Evolutionary conservation across 2,888 invertebrate genomes (phyloP).

Genomic region (Lepetodrilus schrolli): DNA sequence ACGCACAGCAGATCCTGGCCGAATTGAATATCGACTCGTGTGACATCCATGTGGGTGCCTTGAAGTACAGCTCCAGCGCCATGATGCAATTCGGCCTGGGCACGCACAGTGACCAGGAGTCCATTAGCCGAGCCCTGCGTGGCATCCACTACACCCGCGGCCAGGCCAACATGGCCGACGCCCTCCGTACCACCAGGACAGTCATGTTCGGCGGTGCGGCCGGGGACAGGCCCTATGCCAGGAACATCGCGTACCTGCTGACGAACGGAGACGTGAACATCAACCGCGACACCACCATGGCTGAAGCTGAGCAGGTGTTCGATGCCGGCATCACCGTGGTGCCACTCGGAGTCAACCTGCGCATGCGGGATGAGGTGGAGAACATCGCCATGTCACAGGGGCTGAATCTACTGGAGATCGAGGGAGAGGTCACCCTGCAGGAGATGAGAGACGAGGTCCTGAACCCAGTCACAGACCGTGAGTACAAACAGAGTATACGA

Average conservation of each 20-base stretch:
- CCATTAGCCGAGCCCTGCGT: conserved; percentile 55
- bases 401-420: conserved; percentile 53
- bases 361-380: conserved; percentile 59
- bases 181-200: conserved; percentile 55
- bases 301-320: conserved; percentile 66
- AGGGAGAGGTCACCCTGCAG: conserved; percentile 42
- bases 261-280: conserved; percentile 69
- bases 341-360: conserved; percentile 64
- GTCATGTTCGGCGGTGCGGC: conserved; percentile 60
- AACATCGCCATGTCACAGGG: conserved; percentile 62
- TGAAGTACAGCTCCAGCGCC: conserved; percentile 71
- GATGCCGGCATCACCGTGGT: conserved; percentile 64
- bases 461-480: conserved; percentile 42
- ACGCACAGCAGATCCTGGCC: conserved; percentile 63
- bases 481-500: too few relatives aligned
- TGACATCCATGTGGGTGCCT: conserved; percentile 62
- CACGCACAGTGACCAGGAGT: conserved; percentile 46
- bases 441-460: conserved; percentile 46
- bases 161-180: conserved; percentile 68
- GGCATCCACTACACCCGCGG: conserved; percentile 62
- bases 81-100: conserved; percentile 65
- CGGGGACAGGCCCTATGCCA: conserved; percentile 62
- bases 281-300: conserved; percentile 58
- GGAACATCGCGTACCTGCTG: conserved; percentile 67
- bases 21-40: conserved; percentile 65